Base-by-base conservation (phyloP, 2,797 vertebrate genomes). In the Carapus acus region DNA sequence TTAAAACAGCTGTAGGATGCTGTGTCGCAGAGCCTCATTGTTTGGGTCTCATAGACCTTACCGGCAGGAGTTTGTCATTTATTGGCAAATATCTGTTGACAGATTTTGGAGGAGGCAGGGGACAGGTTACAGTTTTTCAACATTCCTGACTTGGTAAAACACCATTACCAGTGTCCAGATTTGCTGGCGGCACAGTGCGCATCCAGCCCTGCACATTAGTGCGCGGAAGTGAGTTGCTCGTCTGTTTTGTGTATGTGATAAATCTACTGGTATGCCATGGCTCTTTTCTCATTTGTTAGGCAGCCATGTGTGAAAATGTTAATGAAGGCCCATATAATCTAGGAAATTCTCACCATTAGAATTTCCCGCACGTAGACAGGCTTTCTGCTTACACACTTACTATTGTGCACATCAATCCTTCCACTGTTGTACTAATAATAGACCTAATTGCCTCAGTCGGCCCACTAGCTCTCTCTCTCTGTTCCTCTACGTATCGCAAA, bases 221-320 rank as follows among this genome's bases (percentile, higher is more conserved):
- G 57, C 68, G 49, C 67, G 69, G 72, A 72, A 77, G 67, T 78
- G 80, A 78, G 73, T 70, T 63, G 69, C 71, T 54, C 62, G 68
- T 74, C 75, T 84, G 80, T 80, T 77, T 83, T 79, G 80, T 41
- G 62, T 77, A 82, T 69, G 63, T 81, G 82, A 88, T 91, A 90
- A 92, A 93, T 90, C 90, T 88, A 85, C 78, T 43, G 65, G 81
- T 81, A 82, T 82, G 83, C 87, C 84, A 85, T 88, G 88, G 89
- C 89, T 90, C 89, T 90, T 90, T 91, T 90, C 91, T 93, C 92
- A 90, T 93, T 92, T 92, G 91, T 90, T 90, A 93, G 89, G 84
- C 94, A 92, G 92, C 86, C 87, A 83, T 90, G 93, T 92, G 91
- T 96, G 94, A 92, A 96, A 94, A 96, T 90, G 94, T 92, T 94